Evolutionary conservation across 2,888 invertebrate species (phyloP), one percentile per base, ranked within the genome.

Genomic region (Antitype chi): DNA sequence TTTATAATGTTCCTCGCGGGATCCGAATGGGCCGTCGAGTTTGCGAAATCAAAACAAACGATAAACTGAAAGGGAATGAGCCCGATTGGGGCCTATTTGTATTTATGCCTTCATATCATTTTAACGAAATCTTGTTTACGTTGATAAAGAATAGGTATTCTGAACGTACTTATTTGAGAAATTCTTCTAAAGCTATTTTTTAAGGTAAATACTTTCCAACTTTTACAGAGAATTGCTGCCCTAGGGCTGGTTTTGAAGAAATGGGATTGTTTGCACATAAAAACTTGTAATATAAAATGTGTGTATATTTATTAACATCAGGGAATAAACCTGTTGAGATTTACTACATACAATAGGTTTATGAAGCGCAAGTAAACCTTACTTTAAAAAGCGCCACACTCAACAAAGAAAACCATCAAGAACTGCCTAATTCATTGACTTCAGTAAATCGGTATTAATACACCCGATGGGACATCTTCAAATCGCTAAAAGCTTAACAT

Each of bases 401-500:
- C n/a, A 74, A 80, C 59, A 68, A 73, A 73, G 62, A 70, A 62
- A 15, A 17, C 47, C 5, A 63, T 53, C 55, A 78, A 60, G 38
- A 70, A 70, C 67, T 53, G 38, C 90, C 93, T 92, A 94, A 93
- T 93, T 93, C 92, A 91, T 91, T 91, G 90, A 89, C 89, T 88
- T 38, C 60, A 55, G 66, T 62, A 76, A 76, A 79, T 87, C 82
- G 82, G 89, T 87, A 89, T 90, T 93, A 94, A 94, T 93, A 94
- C 89, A 85, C 85, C 88, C 91, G 87, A 87, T 86, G 91, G 92
- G 95, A 94, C 95, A 95, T 96, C 95, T 95, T 95, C 93, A 94
- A 95, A 96, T 95, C 94, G 94, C 92, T 94, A 93, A 95, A 95
- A 95, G 96, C 95, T 95, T 93, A 95, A 94, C 95, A 95, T 94